These are phyloP conservation scores for Microctonus aethiopoides DNA, from an alignment of 2,888 invertebrate species.

Conservation along the genomic window DNA sequence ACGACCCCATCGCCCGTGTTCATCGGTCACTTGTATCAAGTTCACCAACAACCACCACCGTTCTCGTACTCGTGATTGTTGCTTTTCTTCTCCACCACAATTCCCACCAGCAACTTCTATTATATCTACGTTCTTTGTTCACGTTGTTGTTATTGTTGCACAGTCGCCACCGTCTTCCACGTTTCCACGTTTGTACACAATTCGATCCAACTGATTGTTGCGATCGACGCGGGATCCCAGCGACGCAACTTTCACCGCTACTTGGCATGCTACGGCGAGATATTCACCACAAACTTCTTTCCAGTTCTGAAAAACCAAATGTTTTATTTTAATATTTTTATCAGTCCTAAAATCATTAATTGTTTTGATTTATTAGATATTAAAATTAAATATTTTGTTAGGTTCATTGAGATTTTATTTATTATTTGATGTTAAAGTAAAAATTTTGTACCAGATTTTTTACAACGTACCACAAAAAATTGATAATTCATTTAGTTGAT, in stretches of 20 bases:
- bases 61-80: neutral
- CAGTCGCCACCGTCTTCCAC: constrained; percentile 27
- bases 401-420: no score
- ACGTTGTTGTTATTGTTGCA: constrained; percentile 1
- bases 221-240: constrained; percentile 58
- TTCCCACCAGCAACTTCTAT: neutral
- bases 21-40: constrained; percentile 58
- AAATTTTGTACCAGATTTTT: no score
- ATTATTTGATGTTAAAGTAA: no score
- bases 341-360: constrained; percentile 8
- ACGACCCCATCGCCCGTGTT: constrained; percentile 64
- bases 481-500: no score
- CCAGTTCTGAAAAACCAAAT: constrained; percentile 49
- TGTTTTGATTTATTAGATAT: no score
- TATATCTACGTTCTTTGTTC: constrained; percentile 6
- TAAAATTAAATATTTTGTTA: no score
- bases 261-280: constrained; percentile 63
- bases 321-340: constrained; percentile 35
- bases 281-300: constrained; percentile 56
- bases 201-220: constrained; percentile 42
- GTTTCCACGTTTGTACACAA: constrained; percentile 43
- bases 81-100: neutral
- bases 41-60: neutral
- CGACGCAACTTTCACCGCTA: constrained; percentile 54
- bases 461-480: no score